Conservation (phyloP, 2,797 vertebrate genomes). For the Diplodus sargus region DNA sequence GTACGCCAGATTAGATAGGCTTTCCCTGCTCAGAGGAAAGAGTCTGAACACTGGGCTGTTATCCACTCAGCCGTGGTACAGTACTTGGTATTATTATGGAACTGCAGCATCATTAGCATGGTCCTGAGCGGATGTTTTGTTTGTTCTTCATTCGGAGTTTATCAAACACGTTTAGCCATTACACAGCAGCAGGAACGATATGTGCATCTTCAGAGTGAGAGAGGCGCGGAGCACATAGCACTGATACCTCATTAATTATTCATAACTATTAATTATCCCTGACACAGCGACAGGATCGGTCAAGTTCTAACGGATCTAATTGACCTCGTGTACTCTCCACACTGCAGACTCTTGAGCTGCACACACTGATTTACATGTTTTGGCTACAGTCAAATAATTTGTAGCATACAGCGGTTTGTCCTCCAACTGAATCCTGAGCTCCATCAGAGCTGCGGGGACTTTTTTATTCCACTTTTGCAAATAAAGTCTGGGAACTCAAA, state of each 20-base stretch:
- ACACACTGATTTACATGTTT: neutral
- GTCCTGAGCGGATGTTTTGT: too few species aligned
- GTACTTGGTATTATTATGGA: neutral
- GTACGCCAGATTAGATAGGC: constrained; percentile 8
- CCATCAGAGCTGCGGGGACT: neutral
- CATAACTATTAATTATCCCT: constrained; percentile 34
- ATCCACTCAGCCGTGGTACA: neutral
- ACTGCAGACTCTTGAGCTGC: neutral
- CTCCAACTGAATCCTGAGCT: neutral
- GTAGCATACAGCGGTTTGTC: neutral
- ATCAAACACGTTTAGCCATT: neutral
- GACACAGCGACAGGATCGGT: constrained; percentile 12
- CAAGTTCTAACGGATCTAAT: constrained; percentile 12
- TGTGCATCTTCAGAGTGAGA: constrained; percentile 2
- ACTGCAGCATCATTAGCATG: neutral
- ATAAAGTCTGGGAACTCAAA: neutral
- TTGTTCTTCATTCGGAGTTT: neutral
- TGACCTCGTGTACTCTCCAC: constrained; percentile 7
- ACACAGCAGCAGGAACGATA: neutral
- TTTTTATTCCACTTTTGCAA: neutral
- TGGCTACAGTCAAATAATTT: neutral
- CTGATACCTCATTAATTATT: constrained; percentile 10
- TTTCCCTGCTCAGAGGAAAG: neutral
- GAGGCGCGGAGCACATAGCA: neutral
- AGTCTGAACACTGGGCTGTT: neutral